Conservation (phyloP, 2,797 vertebrate species). For the Brotula barbata region DNA sequence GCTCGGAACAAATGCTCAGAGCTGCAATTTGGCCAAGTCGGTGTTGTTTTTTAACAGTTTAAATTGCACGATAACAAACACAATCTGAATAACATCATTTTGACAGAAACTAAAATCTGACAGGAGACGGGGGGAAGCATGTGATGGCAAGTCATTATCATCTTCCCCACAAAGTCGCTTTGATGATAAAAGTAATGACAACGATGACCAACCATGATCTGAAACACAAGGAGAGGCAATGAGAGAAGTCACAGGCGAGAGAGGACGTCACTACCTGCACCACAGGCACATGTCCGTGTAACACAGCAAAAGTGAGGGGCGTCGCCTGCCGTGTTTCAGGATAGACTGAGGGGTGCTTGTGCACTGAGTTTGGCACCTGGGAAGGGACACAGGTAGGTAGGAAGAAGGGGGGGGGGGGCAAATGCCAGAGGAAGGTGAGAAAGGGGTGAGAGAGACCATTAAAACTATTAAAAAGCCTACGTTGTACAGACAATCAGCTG, state of each 20-base stretch:
- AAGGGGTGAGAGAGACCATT: conserved; percentile 73
- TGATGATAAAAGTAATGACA: conserved; percentile 58
- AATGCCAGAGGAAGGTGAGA: conserved; percentile 29
- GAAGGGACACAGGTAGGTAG: conserved; percentile 72
- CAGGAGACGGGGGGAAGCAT: conserved; percentile 38
- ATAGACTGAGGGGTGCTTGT: conserved; percentile 98
- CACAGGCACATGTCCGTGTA: conserved; percentile 99
- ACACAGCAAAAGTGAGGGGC: conserved; percentile 98
- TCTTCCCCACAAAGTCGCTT: conserved; percentile 30
- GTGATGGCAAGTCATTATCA: conserved; percentile 27
- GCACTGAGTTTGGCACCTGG: conserved; percentile 98
- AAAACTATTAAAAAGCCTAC: conserved; percentile 58
- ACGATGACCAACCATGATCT: conserved; percentile 59
- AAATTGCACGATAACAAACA: conserved; percentile 1
- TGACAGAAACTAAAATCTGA: not conserved
- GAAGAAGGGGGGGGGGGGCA: conserved; percentile 39
- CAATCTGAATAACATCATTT: not conserved
- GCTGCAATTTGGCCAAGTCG: conserved; percentile 1
- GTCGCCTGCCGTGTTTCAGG: conserved; percentile 98
- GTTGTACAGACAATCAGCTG: conserved; percentile 62
- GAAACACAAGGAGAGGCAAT: conserved; percentile 61
- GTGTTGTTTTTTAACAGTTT: conserved; percentile 1
- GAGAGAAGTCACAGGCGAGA: conserved; percentile 63
- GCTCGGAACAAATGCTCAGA: conserved; percentile 1
- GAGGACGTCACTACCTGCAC: conserved; percentile 90